Conservation (phyloP, 2,113 vertebrate genomes). For the Rousettus leschenaultii region DNA sequence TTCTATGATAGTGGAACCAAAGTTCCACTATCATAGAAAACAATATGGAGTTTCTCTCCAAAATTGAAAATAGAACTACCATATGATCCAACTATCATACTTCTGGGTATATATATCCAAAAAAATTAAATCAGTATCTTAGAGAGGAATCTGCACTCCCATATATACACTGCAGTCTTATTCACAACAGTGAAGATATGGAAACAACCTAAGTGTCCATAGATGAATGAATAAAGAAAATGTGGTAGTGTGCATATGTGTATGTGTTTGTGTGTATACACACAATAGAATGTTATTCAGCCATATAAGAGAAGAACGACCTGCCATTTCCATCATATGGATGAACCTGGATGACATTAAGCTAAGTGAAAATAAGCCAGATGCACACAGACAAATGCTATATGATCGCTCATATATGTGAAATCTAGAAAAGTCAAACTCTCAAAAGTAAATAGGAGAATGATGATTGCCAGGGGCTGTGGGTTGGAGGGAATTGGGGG, state of each 20-base stretch:
- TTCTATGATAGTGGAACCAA: too few relatives aligned
- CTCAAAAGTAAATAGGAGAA: neutral
- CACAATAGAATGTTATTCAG: neutral
- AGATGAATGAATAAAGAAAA: neutral
- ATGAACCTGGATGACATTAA: neutral
- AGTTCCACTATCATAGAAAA: neutral
- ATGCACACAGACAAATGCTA: neutral
- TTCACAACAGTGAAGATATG: neutral
- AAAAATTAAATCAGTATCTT: neutral
- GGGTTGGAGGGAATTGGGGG: neutral
- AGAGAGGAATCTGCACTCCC: neutral
- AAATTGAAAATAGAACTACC: neutral
- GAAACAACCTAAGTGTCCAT: neutral
- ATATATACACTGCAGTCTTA: neutral
- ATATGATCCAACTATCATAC: neutral
- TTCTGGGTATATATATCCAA: neutral
- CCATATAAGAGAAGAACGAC: neutral
- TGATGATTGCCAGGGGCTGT: too few relatives aligned
- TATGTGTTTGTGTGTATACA: neutral
- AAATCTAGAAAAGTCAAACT: neutral
- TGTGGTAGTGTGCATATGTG: neutral
- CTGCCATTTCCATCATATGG: neutral
- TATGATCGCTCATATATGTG: neutral
- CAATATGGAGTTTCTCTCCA: neutral
- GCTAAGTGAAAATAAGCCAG: neutral